Percentiles rank a stretch among this genome's conserved stretches.
phyloP scores from a whole-genome alignment of 2,113 vertebrate genomes.

The Oenanthe melanoleuca region DNA sequence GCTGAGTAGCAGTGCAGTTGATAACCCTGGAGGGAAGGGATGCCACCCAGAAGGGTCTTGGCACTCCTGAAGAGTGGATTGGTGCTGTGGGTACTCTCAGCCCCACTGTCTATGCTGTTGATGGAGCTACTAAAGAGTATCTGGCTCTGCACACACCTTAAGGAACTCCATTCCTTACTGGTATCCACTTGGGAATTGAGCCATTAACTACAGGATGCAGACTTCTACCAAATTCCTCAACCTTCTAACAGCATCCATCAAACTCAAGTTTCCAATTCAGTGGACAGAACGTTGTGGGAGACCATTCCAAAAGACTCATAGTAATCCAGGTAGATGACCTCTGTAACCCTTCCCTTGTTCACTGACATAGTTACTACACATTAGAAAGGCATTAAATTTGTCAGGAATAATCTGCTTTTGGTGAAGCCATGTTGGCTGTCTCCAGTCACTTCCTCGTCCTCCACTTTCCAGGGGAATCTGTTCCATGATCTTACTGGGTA shows the following conservation, averaged over 20 bases:
- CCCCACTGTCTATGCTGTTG: background rate
- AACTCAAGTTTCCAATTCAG: background rate
- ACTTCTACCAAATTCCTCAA: background rate
- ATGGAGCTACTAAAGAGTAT: background rate
- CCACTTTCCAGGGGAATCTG: background rate
- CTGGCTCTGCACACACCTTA: background rate
- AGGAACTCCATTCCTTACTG: background rate
- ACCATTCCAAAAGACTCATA: background rate
- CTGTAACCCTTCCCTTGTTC: background rate
- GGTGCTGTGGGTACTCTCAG: rapidly evolving
- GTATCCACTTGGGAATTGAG: background rate
- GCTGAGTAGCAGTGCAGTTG: background rate
- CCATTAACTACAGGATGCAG: background rate
- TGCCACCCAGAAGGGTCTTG: background rate
- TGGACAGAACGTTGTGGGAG: background rate
- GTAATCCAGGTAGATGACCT: background rate
- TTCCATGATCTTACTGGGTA: background rate
- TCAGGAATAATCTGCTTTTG: background rate
- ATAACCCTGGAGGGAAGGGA: background rate
- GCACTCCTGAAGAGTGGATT: rapidly evolving
- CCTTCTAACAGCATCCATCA: background rate
- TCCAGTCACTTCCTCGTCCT: background rate
- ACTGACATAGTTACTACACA: background rate
- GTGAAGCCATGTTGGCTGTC: background rate
- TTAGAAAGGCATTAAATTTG: background rate